These are phyloP conservation scores for Oryzias curvinotus DNA, from an alignment of 2,113 vertebrate genomes.

Conservation along the genomic window DNA sequence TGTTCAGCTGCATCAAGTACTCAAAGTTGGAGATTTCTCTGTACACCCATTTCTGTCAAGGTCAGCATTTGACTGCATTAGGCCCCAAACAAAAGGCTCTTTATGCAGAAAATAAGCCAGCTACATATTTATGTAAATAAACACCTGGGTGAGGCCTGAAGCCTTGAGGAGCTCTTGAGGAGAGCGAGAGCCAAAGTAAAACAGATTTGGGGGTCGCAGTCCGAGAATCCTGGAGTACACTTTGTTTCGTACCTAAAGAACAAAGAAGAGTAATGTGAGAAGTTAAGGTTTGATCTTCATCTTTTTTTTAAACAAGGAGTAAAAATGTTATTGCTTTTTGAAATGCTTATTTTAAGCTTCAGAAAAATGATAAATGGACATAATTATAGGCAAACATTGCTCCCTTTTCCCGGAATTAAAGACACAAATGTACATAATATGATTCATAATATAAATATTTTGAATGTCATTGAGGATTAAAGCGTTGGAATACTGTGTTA, in stretches of 20 bases:
- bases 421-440: too few relatives aligned
- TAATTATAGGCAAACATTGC: too few relatives aligned
- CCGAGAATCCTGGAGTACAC: constrained; percentile 92
- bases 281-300: not conserved
- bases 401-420: too few relatives aligned
- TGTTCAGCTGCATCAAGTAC: constrained; percentile 98
- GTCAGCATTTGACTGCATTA: constrained; percentile 9
- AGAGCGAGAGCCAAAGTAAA: constrained; percentile 89
- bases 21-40: constrained; percentile 98
- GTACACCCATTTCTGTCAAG: constrained; percentile 91
- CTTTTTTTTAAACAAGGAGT: too few relatives aligned
- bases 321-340: too few relatives aligned
- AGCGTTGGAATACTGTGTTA: too few relatives aligned
- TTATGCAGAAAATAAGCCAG: not conserved
- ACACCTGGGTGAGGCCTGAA: constrained; percentile 94
- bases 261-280: not conserved
- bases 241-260: constrained; percentile 87
- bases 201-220: constrained; percentile 84
- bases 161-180: constrained; percentile 94
- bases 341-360: too few relatives aligned
- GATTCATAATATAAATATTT: too few relatives aligned
- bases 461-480: too few relatives aligned
- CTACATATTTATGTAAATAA: constrained; percentile 1
- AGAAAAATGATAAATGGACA: too few relatives aligned
- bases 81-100: not conserved